Percentiles rank a stretch among this genome's conserved stretches.
Evolutionary conservation across 2,113 vertebrate genomes (phyloP).

Genomic region (Holacanthus passer): DNA sequence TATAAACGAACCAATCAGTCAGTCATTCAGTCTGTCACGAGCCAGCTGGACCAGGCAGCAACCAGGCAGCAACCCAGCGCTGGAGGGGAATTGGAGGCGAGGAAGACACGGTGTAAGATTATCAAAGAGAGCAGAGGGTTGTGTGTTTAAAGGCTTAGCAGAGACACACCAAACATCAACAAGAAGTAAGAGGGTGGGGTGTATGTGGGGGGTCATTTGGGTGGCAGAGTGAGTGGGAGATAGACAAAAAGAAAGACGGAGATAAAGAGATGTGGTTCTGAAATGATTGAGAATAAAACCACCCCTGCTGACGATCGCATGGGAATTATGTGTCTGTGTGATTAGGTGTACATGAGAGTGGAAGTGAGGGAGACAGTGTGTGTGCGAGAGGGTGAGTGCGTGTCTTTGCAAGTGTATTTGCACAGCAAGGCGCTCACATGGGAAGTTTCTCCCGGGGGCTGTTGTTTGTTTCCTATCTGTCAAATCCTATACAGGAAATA

Average conservation of each 20-base stretch:
- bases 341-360: slow-evolving; percentile 30
- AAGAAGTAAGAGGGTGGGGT: slow-evolving; percentile 6
- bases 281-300: slow-evolving; percentile 50
- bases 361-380: neutral
- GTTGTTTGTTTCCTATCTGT: slow-evolving; percentile 76
- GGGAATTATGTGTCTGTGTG: slow-evolving; percentile 30
- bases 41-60: slow-evolving; percentile 57
- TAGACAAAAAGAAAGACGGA: slow-evolving; percentile 1
- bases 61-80: slow-evolving; percentile 38
- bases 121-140: slow-evolving; percentile 68
- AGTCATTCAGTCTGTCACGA: slow-evolving; percentile 46
- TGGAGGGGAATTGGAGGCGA: slow-evolving; percentile 58
- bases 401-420: slow-evolving; percentile 16
- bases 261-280: slow-evolving; percentile 30
- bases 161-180: slow-evolving; percentile 54
- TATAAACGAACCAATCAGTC: slow-evolving; percentile 50
- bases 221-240: slow-evolving; percentile 40
- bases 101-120: slow-evolving; percentile 62
- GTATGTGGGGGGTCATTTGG: slow-evolving; percentile 40
- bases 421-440: slow-evolving; percentile 42
- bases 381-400: neutral
- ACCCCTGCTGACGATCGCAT: slow-evolving; percentile 40
- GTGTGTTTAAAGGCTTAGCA: slow-evolving; percentile 60
- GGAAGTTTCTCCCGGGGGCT: slow-evolving; percentile 59
- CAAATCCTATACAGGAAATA: slow-evolving; percentile 64